These are phyloP conservation scores for Apeira syringaria DNA, from an alignment of 2,888 invertebrate species.

Conservation along the genomic window DNA sequence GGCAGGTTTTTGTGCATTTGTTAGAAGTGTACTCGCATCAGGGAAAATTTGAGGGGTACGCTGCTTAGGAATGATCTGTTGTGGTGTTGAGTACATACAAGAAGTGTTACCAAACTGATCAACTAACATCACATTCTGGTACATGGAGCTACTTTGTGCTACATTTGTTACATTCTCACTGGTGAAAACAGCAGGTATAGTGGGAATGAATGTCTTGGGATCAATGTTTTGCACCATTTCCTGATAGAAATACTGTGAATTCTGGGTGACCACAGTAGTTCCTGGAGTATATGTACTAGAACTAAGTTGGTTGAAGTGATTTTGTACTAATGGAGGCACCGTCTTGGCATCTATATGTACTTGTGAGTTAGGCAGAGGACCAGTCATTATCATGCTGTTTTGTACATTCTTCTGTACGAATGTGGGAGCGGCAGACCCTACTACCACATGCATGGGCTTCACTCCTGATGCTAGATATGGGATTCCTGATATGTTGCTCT, in stretches of 20 bases:
- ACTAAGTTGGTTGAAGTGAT: constrained; percentile 60
- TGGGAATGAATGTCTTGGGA: constrained; percentile 69
- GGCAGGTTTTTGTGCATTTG: constrained; percentile 47
- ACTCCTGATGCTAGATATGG: constrained; percentile 61
- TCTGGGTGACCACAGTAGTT: constrained; percentile 73
- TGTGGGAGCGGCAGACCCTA: constrained; percentile 61
- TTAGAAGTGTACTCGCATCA: constrained; percentile 39
- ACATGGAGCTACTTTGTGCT: constrained; percentile 66
- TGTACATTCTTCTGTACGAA: constrained; percentile 75
- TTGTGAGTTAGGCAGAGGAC: constrained; percentile 53
- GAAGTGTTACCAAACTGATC: constrained; percentile 74
- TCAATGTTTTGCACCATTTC: constrained; percentile 76
- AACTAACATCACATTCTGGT: constrained; percentile 77
- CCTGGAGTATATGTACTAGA: constrained; percentile 61
- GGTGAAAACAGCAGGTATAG: constrained; percentile 60
- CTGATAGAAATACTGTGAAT: constrained; percentile 75
- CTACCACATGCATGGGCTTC: constrained; percentile 65
- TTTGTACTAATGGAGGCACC: constrained; percentile 46
- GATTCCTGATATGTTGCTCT: constrained; percentile 61
- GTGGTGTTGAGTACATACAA: constrained; percentile 69
- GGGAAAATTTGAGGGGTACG: constrained; percentile 52
- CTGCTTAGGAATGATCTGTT: constrained; percentile 56
- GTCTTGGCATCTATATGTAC: constrained; percentile 55
- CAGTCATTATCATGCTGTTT: constrained; percentile 69
- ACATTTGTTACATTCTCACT: constrained; percentile 64